phyloP scores from a whole-genome alignment of 2,113 vertebrate species.

The Hemiprocne comata region DNA sequence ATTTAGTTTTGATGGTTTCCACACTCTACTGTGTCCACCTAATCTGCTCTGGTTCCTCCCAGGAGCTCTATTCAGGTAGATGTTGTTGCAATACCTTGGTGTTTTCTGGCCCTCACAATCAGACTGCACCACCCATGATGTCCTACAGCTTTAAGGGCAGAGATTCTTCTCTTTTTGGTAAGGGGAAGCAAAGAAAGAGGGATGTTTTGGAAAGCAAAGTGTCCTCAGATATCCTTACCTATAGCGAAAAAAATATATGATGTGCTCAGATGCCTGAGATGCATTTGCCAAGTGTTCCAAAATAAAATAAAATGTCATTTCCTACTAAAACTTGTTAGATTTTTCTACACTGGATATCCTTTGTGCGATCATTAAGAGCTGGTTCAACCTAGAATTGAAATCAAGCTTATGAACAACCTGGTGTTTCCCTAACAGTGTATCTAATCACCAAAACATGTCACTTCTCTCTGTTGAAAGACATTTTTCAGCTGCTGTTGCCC shows the following conservation, averaged over 20 bases:
- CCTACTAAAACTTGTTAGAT: not conserved
- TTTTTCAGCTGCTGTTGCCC: not conserved
- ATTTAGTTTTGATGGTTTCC: not conserved
- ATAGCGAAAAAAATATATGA: not conserved
- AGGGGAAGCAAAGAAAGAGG: not conserved
- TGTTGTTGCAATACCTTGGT: not conserved
- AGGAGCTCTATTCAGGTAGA: not conserved
- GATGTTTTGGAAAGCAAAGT: not conserved
- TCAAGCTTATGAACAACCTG: not conserved
- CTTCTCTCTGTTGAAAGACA: not conserved
- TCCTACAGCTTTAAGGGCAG: not conserved
- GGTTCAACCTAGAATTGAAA: not conserved
- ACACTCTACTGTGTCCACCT: not conserved
- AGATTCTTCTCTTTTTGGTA: not conserved
- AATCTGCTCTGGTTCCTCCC: not conserved
- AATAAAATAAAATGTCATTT: not conserved
- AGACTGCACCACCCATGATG: not conserved
- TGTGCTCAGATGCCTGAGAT: not conserved
- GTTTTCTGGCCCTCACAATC: not conserved
- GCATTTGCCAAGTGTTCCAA: not conserved
- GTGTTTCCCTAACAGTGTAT: not conserved
- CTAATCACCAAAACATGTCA: not conserved
- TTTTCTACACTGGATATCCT: not conserved
- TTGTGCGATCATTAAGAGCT: not conserved
- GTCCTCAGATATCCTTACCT: not conserved